Evolutionary conservation across 1,140 invertebrate genomes (phyloP).

Genomic region (Theocolax elegans): DNA sequence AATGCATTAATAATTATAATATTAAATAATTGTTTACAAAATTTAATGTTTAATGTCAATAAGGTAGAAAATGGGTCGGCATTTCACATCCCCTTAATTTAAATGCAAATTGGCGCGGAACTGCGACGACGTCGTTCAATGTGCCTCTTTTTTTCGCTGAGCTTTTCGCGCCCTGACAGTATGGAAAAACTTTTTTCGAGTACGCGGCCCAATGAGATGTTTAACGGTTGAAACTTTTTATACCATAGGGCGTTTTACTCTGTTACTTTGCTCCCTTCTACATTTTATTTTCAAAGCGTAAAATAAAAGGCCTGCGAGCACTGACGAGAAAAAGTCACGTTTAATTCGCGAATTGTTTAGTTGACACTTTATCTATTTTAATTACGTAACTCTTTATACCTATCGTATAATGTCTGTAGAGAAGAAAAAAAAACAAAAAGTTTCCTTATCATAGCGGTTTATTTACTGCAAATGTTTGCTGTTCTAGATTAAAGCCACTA

Average conservation of each 20-base stretch:
- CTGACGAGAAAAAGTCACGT: background rate
- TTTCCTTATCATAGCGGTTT: background rate
- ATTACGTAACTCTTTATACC: background rate
- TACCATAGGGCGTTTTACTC: background rate
- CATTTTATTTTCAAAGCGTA: background rate
- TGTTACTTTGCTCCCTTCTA: background rate
- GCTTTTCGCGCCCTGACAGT: slow-evolving; percentile 9
- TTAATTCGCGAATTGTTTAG: slow-evolving; percentile 1
- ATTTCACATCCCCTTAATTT: slow-evolving; percentile 13
- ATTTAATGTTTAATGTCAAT: too few relatives aligned
- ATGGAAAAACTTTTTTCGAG: slow-evolving; percentile 16
- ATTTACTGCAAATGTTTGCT: too few relatives aligned
- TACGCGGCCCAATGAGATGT: background rate
- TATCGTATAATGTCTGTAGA: background rate
- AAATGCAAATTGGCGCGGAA: slow-evolving; percentile 34
- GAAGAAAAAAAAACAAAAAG: background rate
- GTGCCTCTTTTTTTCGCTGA: background rate
- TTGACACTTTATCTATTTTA: background rate
- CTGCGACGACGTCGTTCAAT: background rate
- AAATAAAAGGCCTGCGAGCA: too few relatives aligned
- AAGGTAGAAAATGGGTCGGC: too few relatives aligned
- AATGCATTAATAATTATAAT: too few relatives aligned
- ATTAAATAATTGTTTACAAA: too few relatives aligned
- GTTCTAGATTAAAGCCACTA: background rate
- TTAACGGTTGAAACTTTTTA: slow-evolving; percentile 12